Percentiles rank a stretch among this genome's conserved stretches.
Conservation (phyloP, 2,113 vertebrate genomes). For the Forbesichthys agassizii region DNA sequence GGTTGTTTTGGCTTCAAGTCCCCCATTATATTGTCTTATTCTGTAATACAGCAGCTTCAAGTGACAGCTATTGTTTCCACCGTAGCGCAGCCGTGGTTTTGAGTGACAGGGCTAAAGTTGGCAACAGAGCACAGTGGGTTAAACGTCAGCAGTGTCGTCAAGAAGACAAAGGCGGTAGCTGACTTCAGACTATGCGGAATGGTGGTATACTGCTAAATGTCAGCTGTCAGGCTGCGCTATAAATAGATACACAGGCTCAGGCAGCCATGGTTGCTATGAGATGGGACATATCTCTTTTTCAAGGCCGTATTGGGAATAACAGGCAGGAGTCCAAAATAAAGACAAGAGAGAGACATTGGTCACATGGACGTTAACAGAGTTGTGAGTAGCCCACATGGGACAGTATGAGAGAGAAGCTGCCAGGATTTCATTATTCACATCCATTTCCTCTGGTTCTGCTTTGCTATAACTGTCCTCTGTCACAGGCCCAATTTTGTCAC, state of each 20-base stretch:
- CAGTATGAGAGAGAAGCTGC: not conserved
- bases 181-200: constrained; percentile 64
- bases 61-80: constrained; percentile 2
- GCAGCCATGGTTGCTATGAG: constrained; percentile 48
- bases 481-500: constrained; percentile 91
- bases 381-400: not conserved
- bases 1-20: not conserved
- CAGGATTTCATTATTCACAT: not conserved
- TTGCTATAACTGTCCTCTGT: not conserved
- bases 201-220: constrained; percentile 66
- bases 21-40: not conserved
- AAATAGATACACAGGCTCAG: constrained; percentile 53
- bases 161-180: constrained; percentile 52
- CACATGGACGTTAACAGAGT: not conserved
- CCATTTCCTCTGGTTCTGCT: constrained; percentile 7
- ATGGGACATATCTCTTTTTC: constrained; percentile 27
- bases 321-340: not conserved
- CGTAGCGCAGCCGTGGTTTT: not conserved
- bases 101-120: constrained; percentile 31
- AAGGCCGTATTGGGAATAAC: constrained; percentile 14
- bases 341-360: not conserved
- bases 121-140: constrained; percentile 51
- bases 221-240: constrained; percentile 70
- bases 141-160: constrained; percentile 44
- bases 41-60: not conserved